Evolutionary conservation across 2,888 invertebrate species (phyloP).

Genomic region (Carterocephalus palaemon): DNA sequence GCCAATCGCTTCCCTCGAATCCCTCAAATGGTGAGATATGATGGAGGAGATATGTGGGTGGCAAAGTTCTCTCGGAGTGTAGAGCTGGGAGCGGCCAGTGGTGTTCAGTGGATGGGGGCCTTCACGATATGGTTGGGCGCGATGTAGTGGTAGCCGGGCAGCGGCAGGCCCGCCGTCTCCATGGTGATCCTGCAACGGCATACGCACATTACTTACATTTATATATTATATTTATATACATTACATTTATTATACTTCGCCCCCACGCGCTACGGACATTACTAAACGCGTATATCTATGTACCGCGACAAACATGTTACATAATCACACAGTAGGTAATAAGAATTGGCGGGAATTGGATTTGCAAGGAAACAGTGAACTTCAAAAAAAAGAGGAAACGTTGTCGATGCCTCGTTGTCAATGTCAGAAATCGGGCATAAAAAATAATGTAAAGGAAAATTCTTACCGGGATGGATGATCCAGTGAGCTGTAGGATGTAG

Average conservation of each 20-base stretch:
- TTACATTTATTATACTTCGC: too few species aligned
- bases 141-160: slow-evolving; percentile 95
- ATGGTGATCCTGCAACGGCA: slow-evolving; percentile 91
- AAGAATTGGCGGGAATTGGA: slow-evolving; percentile 11
- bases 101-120: slow-evolving; percentile 91
- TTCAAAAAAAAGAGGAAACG: neutral
- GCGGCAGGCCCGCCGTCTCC: slow-evolving; percentile 95
- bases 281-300: neutral
- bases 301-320: neutral
- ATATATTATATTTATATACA: too few species aligned
- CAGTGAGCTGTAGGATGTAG: slow-evolving; percentile 74
- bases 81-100: slow-evolving; percentile 63
- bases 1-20: slow-evolving; percentile 52
- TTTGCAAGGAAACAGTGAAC: slow-evolving; percentile 8
- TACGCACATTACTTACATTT: slow-evolving; percentile 1
- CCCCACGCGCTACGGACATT: neutral
- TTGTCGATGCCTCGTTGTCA: neutral
- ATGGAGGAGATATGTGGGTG: slow-evolving; percentile 57
- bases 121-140: slow-evolving; percentile 95
- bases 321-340: slow-evolving; percentile 1
- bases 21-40: slow-evolving; percentile 49
- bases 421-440: slow-evolving; percentile 36
- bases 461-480: slow-evolving; percentile 78
- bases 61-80: slow-evolving; percentile 68
- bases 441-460: slow-evolving; percentile 70